Percentiles rank a stretch among this genome's conserved stretches.
Conservation (phyloP, 2,888 invertebrate species). For the Aquatica leii region DNA sequence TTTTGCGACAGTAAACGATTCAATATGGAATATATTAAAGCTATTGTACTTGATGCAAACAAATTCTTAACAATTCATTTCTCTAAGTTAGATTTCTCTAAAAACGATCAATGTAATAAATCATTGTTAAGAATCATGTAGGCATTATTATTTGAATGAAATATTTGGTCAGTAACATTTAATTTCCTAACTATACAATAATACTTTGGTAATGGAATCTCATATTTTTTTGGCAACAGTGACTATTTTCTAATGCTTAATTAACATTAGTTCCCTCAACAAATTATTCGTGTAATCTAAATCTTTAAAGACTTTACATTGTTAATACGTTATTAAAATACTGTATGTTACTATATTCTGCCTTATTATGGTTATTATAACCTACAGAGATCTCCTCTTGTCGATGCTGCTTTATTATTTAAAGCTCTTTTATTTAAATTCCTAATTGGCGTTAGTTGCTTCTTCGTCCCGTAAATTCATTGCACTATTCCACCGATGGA, state of each 20-base stretch:
- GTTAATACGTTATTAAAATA: slow-evolving; percentile 38
- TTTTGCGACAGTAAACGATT: slow-evolving; percentile 28
- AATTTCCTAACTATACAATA: slow-evolving; percentile 46
- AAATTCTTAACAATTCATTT: slow-evolving; percentile 26
- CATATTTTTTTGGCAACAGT: slow-evolving; percentile 53
- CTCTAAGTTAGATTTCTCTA: background rate
- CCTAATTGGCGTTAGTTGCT: background rate
- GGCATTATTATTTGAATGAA: slow-evolving; percentile 27
- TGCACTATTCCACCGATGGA: slow-evolving; percentile 18
- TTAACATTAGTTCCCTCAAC: slow-evolving; percentile 31
- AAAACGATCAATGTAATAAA: slow-evolving; percentile 12
- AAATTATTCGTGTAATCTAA: slow-evolving; percentile 24
- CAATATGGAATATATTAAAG: slow-evolving; percentile 35
- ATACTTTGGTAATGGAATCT: slow-evolving; percentile 55
- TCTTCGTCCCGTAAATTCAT: slow-evolving; percentile 10
- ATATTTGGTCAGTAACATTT: slow-evolving; percentile 49
- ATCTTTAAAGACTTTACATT: slow-evolving; percentile 23
- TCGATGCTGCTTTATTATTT: slow-evolving; percentile 25
- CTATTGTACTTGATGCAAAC: slow-evolving; percentile 31
- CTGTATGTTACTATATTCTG: slow-evolving; percentile 52
- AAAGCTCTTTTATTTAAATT: slow-evolving; percentile 15
- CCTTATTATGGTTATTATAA: slow-evolving; percentile 57
- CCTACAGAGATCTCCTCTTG: slow-evolving; percentile 47
- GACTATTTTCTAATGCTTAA: slow-evolving; percentile 45
- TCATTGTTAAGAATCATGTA: slow-evolving; percentile 26